A percentile compares a stretch with the other conserved stretches of the same genome.
Conservation (phyloP, 1,140 invertebrate species). For the Bombyx mori region ASM3026992v2 NC_085116.1:9272001-9272500, state of each 20-base stretch:
- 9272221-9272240: conserved; percentile 77
- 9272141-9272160: no score
- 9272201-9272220: conserved; percentile 78
- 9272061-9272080: conserved; percentile 82
- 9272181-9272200: conserved; percentile 74
- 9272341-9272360: no score
- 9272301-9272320: conserved; percentile 53
- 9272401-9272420: conserved; percentile 80
- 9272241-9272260: conserved; percentile 57
- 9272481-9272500: conserved; percentile 89
- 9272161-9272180: conserved; percentile 29
- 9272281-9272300: conserved; percentile 68
- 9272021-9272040: conserved; percentile 85
- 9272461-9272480: conserved; percentile 86
- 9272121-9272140: no score
- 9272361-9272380: background rate
- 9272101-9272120: no score
- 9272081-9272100: no score
- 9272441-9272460: conserved; percentile 84
- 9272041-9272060: conserved; percentile 87
- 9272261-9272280: conserved; percentile 60
- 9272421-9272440: conserved; percentile 90
- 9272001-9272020: conserved; percentile 76
- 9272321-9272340: conserved; percentile 17
- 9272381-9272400: conserved; percentile 72